A percentile compares a stretch with the other conserved stretches of the same genome.
These are phyloP conservation scores for Limnephilus lunatus DNA, from an alignment of 2,888 invertebrate species.

Conservation along the genomic window DNA sequence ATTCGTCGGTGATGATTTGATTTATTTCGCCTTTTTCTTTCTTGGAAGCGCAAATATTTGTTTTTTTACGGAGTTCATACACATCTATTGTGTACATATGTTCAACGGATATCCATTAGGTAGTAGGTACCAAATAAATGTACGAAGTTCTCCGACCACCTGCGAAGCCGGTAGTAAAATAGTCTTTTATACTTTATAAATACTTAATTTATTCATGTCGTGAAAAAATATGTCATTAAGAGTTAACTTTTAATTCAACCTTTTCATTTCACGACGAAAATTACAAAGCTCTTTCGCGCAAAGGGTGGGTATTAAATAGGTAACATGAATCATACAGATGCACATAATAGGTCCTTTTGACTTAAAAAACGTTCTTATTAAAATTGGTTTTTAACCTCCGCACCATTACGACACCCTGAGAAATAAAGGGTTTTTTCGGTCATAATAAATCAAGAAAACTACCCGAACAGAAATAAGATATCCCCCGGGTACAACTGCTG, in stretches of 20 bases:
- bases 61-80: background rate
- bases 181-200: background rate
- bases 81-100: too few relatives aligned
- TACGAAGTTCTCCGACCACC: background rate
- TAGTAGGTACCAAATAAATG: background rate
- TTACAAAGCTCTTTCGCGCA: background rate
- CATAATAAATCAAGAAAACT: slow-evolving; percentile 44
- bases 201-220: background rate
- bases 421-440: slow-evolving; percentile 42
- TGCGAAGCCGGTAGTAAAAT: background rate
- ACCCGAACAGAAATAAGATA: slow-evolving; percentile 39
- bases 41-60: background rate
- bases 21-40: background rate
- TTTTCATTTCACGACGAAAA: background rate
- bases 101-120: too few relatives aligned
- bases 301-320: background rate
- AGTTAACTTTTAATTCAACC: background rate
- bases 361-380: background rate
- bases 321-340: background rate
- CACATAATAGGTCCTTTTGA: background rate
- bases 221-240: background rate
- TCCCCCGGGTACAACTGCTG: slow-evolving; percentile 22
- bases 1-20: too few relatives aligned
- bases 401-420: slow-evolving; percentile 20
- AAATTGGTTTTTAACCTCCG: background rate